Evolutionary conservation across 2,797 vertebrate genomes (phyloP).

Genomic region (Cynodonichthys magdalenae): DNA sequence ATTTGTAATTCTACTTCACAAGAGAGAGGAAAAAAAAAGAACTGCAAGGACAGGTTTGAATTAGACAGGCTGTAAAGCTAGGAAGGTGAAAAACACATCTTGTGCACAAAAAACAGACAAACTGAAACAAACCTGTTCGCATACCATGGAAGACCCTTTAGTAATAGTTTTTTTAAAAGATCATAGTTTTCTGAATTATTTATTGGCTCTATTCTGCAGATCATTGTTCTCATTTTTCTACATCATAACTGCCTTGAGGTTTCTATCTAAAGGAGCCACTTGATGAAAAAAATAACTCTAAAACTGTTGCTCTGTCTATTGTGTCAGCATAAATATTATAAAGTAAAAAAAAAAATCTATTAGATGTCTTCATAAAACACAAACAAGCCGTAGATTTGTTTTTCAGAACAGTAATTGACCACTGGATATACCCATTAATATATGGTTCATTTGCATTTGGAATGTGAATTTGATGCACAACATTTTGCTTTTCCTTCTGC

Average conservation of each 20-base stretch:
- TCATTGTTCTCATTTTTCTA: not conserved
- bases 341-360: not conserved
- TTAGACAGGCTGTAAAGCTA: not conserved
- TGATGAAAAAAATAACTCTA: not conserved
- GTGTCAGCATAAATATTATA: not conserved
- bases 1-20: conserved; percentile 1
- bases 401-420: not conserved
- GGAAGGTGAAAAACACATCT: not conserved
- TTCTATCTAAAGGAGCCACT: not conserved
- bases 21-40: not conserved
- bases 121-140: not conserved
- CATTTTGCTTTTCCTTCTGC: not conserved
- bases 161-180: not conserved
- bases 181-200: not conserved
- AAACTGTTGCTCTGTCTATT: not conserved
- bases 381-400: not conserved
- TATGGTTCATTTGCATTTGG: not conserved
- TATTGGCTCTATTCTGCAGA: not conserved
- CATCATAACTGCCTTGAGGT: not conserved
- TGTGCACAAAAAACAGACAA: not conserved
- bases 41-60: not conserved
- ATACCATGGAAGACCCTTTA: not conserved
- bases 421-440: not conserved
- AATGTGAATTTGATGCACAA: not conserved
- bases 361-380: not conserved